phyloP scores from a whole-genome alignment of 2,113 vertebrate species.

The Mixornis gularis region DNA sequence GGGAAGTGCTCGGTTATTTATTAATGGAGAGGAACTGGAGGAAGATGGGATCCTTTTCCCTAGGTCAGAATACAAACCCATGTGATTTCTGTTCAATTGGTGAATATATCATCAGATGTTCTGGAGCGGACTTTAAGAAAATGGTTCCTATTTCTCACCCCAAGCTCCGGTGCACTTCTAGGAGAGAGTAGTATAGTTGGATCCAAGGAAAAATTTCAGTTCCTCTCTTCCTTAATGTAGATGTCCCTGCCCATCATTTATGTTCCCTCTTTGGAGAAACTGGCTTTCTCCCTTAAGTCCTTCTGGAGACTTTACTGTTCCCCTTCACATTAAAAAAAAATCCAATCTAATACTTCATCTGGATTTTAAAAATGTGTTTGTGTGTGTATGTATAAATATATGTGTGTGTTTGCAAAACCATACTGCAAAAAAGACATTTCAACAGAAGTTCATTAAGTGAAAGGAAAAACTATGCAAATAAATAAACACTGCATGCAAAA shows the following conservation, averaged over 20 bases:
- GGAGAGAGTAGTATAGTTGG: background rate
- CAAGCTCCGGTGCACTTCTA: background rate
- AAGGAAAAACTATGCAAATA: background rate
- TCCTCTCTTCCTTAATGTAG: background rate
- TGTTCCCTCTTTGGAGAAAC: background rate
- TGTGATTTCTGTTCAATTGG: background rate
- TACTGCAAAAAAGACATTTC: background rate
- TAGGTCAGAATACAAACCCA: background rate
- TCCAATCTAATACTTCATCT: background rate
- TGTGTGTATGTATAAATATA: background rate
- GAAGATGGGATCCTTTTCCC: background rate
- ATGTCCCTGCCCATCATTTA: background rate
- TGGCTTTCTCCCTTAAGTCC: background rate
- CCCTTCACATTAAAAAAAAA: background rate
- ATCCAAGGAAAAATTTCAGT: background rate
- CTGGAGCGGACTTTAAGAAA: background rate
- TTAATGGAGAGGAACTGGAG: background rate
- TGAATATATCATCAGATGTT: background rate
- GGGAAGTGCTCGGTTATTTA: background rate
- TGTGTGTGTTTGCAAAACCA: background rate
- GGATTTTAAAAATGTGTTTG: background rate
- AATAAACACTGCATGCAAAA: background rate
- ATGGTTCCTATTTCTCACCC: background rate
- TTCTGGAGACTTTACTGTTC: background rate
- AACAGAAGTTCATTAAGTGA: background rate